Percentiles rank a stretch among this genome's conserved stretches.
Evolutionary conservation across 23 tunicate genomes (phyloP).

Genomic region (Halocynthia aurantium): DNA sequence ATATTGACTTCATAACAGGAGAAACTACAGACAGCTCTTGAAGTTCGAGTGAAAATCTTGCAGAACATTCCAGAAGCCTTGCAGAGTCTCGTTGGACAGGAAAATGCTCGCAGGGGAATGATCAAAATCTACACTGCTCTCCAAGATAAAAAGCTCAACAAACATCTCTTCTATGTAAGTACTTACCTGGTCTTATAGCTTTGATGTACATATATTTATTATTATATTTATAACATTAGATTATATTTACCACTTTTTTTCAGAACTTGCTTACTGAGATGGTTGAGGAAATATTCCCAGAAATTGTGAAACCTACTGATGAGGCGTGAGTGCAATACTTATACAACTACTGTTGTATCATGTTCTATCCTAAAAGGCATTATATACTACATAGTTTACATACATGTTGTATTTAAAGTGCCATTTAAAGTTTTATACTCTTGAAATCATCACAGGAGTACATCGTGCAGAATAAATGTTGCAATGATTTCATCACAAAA

Average conservation of each 20-base stretch:
- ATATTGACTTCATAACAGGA: slow-evolving; percentile 28
- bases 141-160: slow-evolving; percentile 73
- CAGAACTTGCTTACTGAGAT: slow-evolving; percentile 55
- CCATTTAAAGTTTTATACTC: too few species aligned
- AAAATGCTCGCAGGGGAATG: slow-evolving; percentile 62
- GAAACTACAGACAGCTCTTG: slow-evolving; percentile 61
- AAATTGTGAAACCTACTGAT: slow-evolving; percentile 16
- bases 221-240: not conserved
- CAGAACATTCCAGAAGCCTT: slow-evolving; percentile 82
- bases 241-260: slow-evolving; percentile 2
- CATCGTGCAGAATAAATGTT: too few species aligned
- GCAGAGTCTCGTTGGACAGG: slow-evolving; percentile 72
- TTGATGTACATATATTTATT: not conserved
- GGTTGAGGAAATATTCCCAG: slow-evolving; percentile 79
- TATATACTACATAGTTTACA: too few species aligned
- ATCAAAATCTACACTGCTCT: slow-evolving; percentile 65
- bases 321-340: not conserved
- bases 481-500: too few species aligned
- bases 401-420: too few species aligned
- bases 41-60: slow-evolving; percentile 51
- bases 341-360: too few species aligned
- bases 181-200: too few species aligned
- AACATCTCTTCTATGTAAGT: slow-evolving; percentile 82
- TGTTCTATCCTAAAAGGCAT: too few species aligned
- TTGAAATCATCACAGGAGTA: too few species aligned